Percentiles rank a stretch among this genome's conserved stretches.
These are phyloP conservation scores for Agonopterix arenella DNA, from an alignment of 2,888 invertebrate species.

Conservation along the genomic window DNA sequence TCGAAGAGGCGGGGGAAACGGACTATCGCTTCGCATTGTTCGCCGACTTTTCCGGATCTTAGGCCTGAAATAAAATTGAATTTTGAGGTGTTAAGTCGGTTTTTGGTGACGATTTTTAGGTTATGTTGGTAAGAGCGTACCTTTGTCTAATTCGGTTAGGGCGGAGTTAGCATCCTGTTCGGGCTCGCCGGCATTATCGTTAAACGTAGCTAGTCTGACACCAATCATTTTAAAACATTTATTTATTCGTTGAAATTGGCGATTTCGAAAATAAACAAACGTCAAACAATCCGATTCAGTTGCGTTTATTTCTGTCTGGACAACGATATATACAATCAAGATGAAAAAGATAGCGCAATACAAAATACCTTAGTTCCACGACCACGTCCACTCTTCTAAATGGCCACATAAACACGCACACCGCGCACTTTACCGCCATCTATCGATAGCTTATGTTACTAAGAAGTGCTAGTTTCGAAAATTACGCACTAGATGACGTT, in stretches of 20 bases:
- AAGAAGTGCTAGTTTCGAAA: too few relatives aligned
- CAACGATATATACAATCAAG: too few relatives aligned
- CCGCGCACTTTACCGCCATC: too few relatives aligned
- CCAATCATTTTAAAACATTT: conserved; percentile 69
- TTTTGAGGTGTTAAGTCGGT: neutral
- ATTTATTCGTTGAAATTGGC: neutral
- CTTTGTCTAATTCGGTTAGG: conserved; percentile 95
- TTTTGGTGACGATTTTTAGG: conserved; percentile 15
- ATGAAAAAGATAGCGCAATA: too few relatives aligned
- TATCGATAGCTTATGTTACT: too few relatives aligned
- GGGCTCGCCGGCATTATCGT: conserved; percentile 87
- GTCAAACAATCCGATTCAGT: too few relatives aligned
- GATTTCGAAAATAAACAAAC: too few relatives aligned
- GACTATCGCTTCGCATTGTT: conserved; percentile 98
- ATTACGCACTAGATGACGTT: too few relatives aligned
- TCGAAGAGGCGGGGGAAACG: conserved; percentile 96
- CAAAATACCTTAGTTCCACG: too few relatives aligned
- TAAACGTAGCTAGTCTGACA: conserved; percentile 75
- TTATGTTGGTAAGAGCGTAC: conserved; percentile 56
- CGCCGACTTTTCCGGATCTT: conserved; percentile 92
- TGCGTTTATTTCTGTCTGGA: too few relatives aligned
- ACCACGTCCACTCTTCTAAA: too few relatives aligned
- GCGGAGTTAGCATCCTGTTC: conserved; percentile 98
- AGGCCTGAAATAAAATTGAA: conserved; percentile 80
- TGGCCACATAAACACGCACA: too few relatives aligned